These are phyloP conservation scores for Potorous gilbertii DNA, from an alignment of 2,797 vertebrate species.

Conservation along the genomic window DNA sequence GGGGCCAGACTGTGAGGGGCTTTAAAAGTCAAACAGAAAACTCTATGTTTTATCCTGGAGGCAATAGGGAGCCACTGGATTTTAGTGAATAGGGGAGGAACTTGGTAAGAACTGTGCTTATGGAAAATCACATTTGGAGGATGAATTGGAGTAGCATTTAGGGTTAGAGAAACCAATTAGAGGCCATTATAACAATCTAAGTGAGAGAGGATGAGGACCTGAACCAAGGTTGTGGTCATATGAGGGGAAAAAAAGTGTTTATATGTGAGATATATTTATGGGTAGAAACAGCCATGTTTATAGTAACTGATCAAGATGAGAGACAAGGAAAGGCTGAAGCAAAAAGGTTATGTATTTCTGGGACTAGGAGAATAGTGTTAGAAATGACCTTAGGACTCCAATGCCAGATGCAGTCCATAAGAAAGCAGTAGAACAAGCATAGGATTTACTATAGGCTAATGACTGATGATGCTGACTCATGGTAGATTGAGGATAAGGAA, in stretches of 20 bases:
- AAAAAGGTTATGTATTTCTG: not conserved
- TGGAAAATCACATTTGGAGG: not conserved
- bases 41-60: not conserved
- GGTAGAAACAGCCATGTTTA: not conserved
- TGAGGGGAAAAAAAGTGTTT: not conserved
- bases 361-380: not conserved
- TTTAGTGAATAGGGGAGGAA: not conserved
- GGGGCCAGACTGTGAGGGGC: not conserved
- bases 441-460: not conserved
- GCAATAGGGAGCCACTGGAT: not conserved
- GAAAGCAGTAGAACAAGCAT: not conserved
- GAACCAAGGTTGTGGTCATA: not conserved
- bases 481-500: not conserved
- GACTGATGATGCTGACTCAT: not conserved
- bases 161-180: too few species aligned
- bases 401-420: not conserved
- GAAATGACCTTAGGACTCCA: not conserved
- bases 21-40: not conserved
- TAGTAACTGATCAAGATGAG: not conserved
- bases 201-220: not conserved
- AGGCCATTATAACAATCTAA: not conserved
- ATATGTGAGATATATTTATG: not conserved
- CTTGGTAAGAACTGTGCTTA: not conserved
- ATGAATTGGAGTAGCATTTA: accelerated
- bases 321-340: not conserved